Evolutionary conservation across 1,140 invertebrate species (phyloP), one percentile per base, ranked within the genome.

Genomic region (honey bee (Apis mellifera)): DNA sequence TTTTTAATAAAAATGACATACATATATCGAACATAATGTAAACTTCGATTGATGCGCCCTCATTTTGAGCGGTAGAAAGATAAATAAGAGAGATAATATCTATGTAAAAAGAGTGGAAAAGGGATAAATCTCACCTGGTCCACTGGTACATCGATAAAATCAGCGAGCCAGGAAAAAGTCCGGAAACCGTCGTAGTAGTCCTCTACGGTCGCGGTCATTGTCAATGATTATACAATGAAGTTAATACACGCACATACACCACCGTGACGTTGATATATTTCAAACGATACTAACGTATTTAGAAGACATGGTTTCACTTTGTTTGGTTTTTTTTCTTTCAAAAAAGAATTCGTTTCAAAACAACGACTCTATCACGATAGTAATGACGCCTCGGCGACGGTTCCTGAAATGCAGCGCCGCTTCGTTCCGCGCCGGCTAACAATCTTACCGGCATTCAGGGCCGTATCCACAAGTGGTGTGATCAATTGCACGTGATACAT

Each of bases 151-250:
- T 95, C 95, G 69, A 94, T 90, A 75, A 94, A 86, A 70, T 95
- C 93, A n/a, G 95, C 92, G 55, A 96, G 85, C 94, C 95, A 95
- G 52, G 91, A 89, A 85, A 96, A 96, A 12, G 94, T 92, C 32
- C 94, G 94, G 86, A 94, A 95, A 26, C 96, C 96, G 86, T 95
- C 94, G 88, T 96, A 96, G 72, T 94, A 91, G 9, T 90, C 87
- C 23, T 92, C 86, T 55, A 91, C 87, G 83, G 57, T 21, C 59
- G 68, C 78, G 77, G 85, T 82, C 91, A 92, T 93, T 80, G 66
- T 83, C 84, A 77, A 76, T 17, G 65, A 75, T 83, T 13, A 55
- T 62, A 68, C 57, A 60, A 82, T 69, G 48, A 21, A 57, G 55
- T 65, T 48, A 69, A 78, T 64, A 64, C 9, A n/a, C 42, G 78